Percentiles rank a stretch among this genome's conserved stretches.
Conservation (phyloP, 1,140 invertebrate species). For the Lepidotrigona ventralis region DNA sequence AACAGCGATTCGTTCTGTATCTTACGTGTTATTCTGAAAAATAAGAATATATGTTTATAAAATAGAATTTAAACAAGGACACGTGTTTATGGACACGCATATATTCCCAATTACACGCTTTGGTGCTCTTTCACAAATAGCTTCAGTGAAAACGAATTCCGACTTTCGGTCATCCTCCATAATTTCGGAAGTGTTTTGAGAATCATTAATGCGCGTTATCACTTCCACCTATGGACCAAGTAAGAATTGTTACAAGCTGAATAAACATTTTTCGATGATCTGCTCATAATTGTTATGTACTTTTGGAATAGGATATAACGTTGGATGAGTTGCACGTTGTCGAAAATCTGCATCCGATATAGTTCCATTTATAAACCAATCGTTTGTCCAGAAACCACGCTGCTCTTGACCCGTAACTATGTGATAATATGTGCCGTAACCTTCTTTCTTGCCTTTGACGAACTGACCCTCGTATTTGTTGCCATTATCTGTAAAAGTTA, state of each 20-base stretch:
- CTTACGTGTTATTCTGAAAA: background rate
- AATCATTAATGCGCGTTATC: background rate
- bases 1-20: background rate
- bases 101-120: constrained; percentile 3
- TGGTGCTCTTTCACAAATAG: background rate
- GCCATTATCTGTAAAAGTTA: constrained; percentile 77
- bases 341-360: constrained; percentile 81
- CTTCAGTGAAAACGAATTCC: background rate
- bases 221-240: background rate
- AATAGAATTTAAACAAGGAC: constrained; percentile 12
- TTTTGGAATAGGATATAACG: constrained; percentile 80
- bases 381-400: constrained; percentile 81
- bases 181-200: background rate
- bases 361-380: constrained; percentile 79
- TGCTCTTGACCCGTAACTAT: constrained; percentile 83
- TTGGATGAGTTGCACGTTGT: constrained; percentile 80
- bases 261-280: background rate
- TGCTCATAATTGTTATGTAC: constrained; percentile 63
- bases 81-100: constrained; percentile 10
- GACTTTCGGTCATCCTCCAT: background rate
- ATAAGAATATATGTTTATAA: background rate
- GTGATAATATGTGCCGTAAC: constrained; percentile 82
- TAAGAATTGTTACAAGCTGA: background rate
- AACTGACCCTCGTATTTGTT: constrained; percentile 84
- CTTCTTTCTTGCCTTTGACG: constrained; percentile 80